These are phyloP conservation scores for Synchiropus splendidus DNA, from an alignment of 2,113 vertebrate species.

Conservation along the genomic window DNA sequence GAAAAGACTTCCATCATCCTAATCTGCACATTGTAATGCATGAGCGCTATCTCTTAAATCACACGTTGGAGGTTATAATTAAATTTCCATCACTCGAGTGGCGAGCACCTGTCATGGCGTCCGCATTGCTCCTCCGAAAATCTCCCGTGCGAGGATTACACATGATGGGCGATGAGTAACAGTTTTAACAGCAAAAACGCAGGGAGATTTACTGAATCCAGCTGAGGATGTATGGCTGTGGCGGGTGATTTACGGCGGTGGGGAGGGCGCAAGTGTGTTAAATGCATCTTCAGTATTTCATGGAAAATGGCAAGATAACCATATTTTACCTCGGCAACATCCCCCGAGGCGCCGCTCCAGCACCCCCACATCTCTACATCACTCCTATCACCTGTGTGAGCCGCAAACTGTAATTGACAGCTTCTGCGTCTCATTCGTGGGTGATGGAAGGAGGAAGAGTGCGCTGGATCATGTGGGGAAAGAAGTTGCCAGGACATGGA, in stretches of 20 bases:
- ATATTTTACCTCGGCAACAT: constrained; percentile 46
- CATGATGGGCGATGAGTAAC: constrained; percentile 37
- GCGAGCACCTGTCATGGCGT: constrained; percentile 1
- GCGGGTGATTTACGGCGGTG: constrained; percentile 39
- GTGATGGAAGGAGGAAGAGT: constrained; percentile 11
- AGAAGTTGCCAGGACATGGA: background rate
- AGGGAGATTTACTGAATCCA: constrained; percentile 50
- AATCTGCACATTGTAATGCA: background rate
- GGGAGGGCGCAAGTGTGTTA: constrained; percentile 24
- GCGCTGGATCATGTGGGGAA: constrained; percentile 2
- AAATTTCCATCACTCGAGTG: constrained; percentile 13
- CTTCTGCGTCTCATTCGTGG: constrained; percentile 24
- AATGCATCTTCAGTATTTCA: constrained; percentile 47
- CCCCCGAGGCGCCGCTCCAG: constrained; percentile 21
- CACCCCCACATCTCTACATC: constrained; percentile 41
- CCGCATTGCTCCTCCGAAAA: constrained; percentile 14
- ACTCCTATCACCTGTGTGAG: constrained; percentile 30
- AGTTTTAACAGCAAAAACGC: constrained; percentile 53
- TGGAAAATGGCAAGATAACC: constrained; percentile 44
- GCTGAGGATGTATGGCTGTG: constrained; percentile 31
- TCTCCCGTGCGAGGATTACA: constrained; percentile 17
- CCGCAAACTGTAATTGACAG: constrained; percentile 38
- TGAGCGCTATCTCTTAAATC: background rate
- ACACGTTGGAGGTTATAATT: constrained; percentile 10
- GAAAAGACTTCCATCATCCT: background rate